phyloP scores from a whole-genome alignment of 2,113 vertebrate genomes.

The Corvus moneduloides region DNA sequence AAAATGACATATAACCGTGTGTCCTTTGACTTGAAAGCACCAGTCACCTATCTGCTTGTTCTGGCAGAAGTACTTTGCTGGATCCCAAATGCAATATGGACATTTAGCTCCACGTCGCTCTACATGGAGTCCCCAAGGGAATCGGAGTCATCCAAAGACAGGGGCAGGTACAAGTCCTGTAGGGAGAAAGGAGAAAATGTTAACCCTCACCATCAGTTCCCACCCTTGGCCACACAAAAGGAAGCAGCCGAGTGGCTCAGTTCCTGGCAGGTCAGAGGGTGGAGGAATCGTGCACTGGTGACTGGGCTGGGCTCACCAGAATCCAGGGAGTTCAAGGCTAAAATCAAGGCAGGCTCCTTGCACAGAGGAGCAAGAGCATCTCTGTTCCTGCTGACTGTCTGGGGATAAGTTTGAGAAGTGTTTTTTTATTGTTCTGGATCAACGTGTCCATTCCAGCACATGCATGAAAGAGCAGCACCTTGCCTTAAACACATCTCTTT shows the following conservation, averaged over 20 bases:
- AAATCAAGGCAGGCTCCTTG: neutral
- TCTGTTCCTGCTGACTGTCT: neutral
- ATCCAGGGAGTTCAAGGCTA: neutral
- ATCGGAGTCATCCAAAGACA: conserved; percentile 96
- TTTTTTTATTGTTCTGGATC: neutral
- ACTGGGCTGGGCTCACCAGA: neutral
- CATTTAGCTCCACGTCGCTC: conserved; percentile 19
- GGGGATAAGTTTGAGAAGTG: neutral
- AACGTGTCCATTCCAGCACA: neutral
- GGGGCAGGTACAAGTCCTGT: conserved; percentile 95
- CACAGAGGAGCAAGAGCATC: neutral
- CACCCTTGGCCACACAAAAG: neutral
- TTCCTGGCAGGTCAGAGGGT: neutral
- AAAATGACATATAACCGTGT: conserved; percentile 68
- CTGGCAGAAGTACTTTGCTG: conserved; percentile 61
- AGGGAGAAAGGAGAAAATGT: conserved; percentile 66
- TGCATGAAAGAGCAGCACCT: neutral
- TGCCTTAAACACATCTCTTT: neutral
- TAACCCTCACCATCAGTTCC: conserved; percentile 48
- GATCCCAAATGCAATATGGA: conserved; percentile 40
- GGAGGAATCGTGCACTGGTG: neutral
- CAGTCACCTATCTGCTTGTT: conserved; percentile 73
- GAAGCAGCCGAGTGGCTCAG: neutral
- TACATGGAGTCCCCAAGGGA: conserved; percentile 97
- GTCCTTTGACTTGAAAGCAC: conserved; percentile 77